Evolutionary conservation across 2,113 vertebrate species (phyloP), one percentile per base, ranked within the genome.

Genomic region (Ochotona curzoniae): DNA sequence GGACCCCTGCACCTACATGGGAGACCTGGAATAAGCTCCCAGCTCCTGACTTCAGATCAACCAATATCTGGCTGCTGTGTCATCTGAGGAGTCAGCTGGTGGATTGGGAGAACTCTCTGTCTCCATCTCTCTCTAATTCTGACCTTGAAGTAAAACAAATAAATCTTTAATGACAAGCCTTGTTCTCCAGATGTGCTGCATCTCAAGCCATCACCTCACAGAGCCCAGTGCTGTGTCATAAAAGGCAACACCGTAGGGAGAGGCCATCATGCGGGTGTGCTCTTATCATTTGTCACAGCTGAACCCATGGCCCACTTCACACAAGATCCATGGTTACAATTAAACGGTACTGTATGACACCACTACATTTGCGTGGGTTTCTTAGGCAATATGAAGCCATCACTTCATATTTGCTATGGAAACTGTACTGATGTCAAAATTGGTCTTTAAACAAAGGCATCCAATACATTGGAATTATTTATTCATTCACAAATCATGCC

Each of bases 381-480:
- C 10, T 87, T 69, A 82, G 2, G 0, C 17, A 81, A 5, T 7
- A 60, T 70, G 57, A 82, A 28, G 7, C 35, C 14, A 60, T 44
- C 38, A 38, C 1, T 49, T 87, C 9, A 38, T 35, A 83, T 44
- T 89, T 88, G 63, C 14, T 69, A 67, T 32, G 82, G 20, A 67
- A 82, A 70, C 14, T 85, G 51, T 11, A 35, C 86, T 67, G 71
- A 86, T 47, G 35, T 5, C 32, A 86, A 76, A 44, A n/a, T 83
- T 38, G 82, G 18, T 54, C 13, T 85, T 47, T 84, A 90, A 84
- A 87, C 32, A 51, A 86, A 91, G 70, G 1, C 92, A 93, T 60
- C 15, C 18, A 70, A 47, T 21, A 44, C 9, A 70, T 9, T 63
- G 5, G 11, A 64, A 25, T 21, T 61, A 67, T 17, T 44, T 47